Evolutionary conservation across 2,888 invertebrate genomes (phyloP).

Genomic region (Strigamia transsilvanica): DNA sequence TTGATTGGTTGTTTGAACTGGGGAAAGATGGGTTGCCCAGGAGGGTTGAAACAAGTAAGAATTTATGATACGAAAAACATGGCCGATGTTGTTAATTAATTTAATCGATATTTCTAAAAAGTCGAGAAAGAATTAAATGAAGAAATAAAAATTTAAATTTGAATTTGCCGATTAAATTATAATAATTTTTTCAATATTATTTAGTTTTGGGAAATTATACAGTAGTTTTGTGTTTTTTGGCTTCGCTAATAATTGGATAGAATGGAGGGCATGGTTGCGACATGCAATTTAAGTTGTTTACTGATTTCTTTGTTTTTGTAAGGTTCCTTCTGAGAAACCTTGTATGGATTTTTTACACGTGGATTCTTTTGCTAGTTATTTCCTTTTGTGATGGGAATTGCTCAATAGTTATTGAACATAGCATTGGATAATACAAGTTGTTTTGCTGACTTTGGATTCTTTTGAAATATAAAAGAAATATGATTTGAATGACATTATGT

Average conservation of each 20-base stretch:
- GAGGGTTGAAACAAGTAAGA: too few relatives aligned
- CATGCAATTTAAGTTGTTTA: constrained; percentile 17
- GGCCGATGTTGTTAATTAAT: too few relatives aligned
- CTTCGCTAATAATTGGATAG: not conserved
- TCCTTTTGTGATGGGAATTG: constrained; percentile 23
- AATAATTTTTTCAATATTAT: too few relatives aligned
- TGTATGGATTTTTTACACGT: constrained; percentile 4
- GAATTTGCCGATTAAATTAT: too few relatives aligned
- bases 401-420: constrained; percentile 5
- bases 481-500: not conserved
- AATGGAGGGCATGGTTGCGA: not conserved
- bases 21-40: not conserved
- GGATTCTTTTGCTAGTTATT: not conserved
- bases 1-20: constrained; percentile 2
- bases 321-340: constrained; percentile 7
- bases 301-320: not conserved
- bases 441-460: not conserved
- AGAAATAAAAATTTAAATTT: too few relatives aligned
- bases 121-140: too few relatives aligned
- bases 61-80: too few relatives aligned
- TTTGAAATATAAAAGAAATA: not conserved
- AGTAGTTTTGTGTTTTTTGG: too few relatives aligned
- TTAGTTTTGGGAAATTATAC: too few relatives aligned
- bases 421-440: not conserved
- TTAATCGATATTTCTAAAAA: too few relatives aligned